Conservation (phyloP, 2,888 invertebrate species). For the Cinara cedri region DNA sequence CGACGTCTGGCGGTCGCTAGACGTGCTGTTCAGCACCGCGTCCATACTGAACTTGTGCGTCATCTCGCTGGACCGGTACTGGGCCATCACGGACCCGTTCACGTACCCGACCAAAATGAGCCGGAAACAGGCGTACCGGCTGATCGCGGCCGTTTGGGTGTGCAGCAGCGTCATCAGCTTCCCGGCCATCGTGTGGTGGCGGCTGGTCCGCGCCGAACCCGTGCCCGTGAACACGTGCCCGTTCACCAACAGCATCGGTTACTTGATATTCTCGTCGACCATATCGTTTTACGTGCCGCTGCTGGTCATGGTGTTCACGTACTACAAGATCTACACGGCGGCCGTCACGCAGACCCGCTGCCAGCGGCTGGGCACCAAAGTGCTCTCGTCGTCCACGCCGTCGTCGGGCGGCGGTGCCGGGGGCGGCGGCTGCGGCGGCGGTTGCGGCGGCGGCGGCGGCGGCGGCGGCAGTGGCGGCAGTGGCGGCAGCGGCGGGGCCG, state of each 20-base stretch:
- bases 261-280: constrained; percentile 95
- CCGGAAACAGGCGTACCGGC: constrained; percentile 79
- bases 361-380: constrained; percentile 88
- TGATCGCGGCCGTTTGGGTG: constrained; percentile 95
- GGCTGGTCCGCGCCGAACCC: constrained; percentile 77
- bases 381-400: constrained; percentile 79
- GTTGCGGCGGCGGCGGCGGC: constrained; percentile 91
- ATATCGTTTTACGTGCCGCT: constrained; percentile 97
- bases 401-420: constrained; percentile 89
- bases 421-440: constrained; percentile 86
- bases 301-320: constrained; percentile 97
- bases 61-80: constrained; percentile 94
- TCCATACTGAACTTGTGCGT: constrained; percentile 97
- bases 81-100: constrained; percentile 99
- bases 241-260: constrained; percentile 95
- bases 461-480: constrained; percentile 94
- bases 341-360: constrained; percentile 91
- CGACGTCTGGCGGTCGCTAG: constrained; percentile 95
- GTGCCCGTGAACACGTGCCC: constrained; percentile 87
- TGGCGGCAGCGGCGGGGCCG: constrained; percentile 85
- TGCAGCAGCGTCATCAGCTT: constrained; percentile 97
- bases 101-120: constrained; percentile 96
- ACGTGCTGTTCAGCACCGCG: constrained; percentile 96
- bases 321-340: constrained; percentile 93
- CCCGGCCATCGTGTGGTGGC: constrained; percentile 96